Percentiles rank a stretch among this genome's conserved stretches.
These are phyloP conservation scores for Apotomis betuletana DNA, from an alignment of 2,888 invertebrate species.

Conservation along the genomic window DNA sequence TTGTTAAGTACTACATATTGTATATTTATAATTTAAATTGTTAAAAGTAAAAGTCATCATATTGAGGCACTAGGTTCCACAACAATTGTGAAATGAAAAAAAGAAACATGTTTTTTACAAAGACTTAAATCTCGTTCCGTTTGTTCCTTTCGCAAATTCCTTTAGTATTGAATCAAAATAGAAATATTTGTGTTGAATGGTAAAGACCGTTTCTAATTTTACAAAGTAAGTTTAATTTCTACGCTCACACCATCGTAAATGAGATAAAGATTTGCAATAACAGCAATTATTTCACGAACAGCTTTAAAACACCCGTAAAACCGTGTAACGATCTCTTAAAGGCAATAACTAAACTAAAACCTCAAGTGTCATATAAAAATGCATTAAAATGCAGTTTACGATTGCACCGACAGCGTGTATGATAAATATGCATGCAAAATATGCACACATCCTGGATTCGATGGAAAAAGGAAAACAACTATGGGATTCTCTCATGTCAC, in stretches of 20 bases:
- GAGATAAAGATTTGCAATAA: slow-evolving; percentile 32
- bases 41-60: no score
- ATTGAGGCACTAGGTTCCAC: no score
- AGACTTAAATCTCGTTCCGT: no score
- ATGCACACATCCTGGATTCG: slow-evolving; percentile 79
- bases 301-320: slow-evolving; percentile 31
- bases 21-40: no score
- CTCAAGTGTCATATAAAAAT: slow-evolving; percentile 70
- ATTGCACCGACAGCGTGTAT: slow-evolving; percentile 66
- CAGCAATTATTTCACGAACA: slow-evolving; percentile 35
- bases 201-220: not conserved
- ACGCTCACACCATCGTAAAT: not conserved
- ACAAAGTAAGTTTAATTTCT: slow-evolving; percentile 8
- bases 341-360: slow-evolving; percentile 40
- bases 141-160: not conserved
- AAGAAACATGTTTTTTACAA: no score
- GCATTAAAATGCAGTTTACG: slow-evolving; percentile 78
- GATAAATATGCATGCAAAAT: slow-evolving; percentile 81
- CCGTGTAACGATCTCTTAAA: slow-evolving; percentile 29
- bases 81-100: no score
- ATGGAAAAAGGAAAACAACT: slow-evolving; percentile 57
- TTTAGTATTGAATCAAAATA: not conserved
- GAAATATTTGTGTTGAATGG: no score
- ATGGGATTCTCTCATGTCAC: slow-evolving; percentile 42
- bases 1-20: no score